Base-by-base conservation (phyloP, 2,797 vertebrate genomes). In the Aphelocoma californica region DNA sequence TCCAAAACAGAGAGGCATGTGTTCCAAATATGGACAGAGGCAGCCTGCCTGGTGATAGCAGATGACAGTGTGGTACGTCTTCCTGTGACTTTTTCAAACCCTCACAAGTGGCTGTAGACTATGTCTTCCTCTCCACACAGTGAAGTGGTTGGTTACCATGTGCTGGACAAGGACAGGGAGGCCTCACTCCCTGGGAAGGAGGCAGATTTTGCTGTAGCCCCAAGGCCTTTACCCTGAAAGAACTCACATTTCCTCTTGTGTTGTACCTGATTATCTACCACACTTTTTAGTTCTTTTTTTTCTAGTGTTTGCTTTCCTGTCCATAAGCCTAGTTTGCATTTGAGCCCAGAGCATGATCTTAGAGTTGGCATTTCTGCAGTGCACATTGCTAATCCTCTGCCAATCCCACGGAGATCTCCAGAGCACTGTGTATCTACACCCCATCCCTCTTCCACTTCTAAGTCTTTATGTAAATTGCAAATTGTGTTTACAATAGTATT, bases 91-190 rank as follows among this genome's bases (percentile, higher is more conserved):
- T 81, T 9, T n/a, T 64, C 44, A 44, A 64, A 0, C 11, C 8
- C 11, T 51, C 45, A 15, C 0, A 0, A 44, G 38, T 42, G 18
- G 2, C 20, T 75, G 14, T 12, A 45, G 34, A 23, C 4, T 12
- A 16, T 9, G 11, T 9, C 18, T 70, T 50, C 7, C 10, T 24
- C 26, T 53, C 31, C 1, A 2, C 36, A 34, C 5, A 28, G 23
- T 20, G 0, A 0, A 62, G 28, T 36, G 9, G 26, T 32, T 78
- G 10, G 32, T 32, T 71, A n/a, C 19, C 5, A 4, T 8, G 18
- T 40, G 25, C 42, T 82, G n/a, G 54, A 31, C 38, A 10, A 77
- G 29, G 6, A 40, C 0, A 2, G 6, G 29, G 24, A 50, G 10
- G 34, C 16, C 51, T 45, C 13, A 11, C 18, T 61, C 5, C 2